These are phyloP conservation scores for Lycaon pictus DNA, from an alignment of 2,113 vertebrate genomes.

Conservation along the genomic window DNA sequence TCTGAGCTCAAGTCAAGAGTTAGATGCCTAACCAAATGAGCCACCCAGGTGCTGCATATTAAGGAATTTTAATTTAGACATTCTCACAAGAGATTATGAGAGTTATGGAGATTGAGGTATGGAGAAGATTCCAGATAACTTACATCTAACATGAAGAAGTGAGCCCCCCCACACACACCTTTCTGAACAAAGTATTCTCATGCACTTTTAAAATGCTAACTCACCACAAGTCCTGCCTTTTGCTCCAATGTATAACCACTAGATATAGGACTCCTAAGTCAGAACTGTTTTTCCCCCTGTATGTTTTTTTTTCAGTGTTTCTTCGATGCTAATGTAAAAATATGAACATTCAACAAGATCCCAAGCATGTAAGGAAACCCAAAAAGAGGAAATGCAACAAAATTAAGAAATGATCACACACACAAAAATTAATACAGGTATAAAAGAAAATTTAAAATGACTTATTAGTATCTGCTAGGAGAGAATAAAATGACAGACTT, in stretches of 20 bases:
- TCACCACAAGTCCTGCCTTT: background rate
- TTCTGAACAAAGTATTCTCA: background rate
- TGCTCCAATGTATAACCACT: background rate
- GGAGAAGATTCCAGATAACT: background rate
- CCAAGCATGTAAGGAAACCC: background rate
- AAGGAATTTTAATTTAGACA: background rate
- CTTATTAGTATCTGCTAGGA: background rate
- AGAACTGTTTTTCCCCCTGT: background rate
- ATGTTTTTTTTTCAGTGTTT: background rate
- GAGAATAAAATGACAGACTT: background rate
- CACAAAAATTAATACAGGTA: background rate
- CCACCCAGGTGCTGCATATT: background rate
- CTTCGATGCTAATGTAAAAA: background rate
- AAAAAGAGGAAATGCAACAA: background rate
- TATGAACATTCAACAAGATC: background rate
- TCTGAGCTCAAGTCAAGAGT: background rate
- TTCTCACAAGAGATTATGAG: background rate
- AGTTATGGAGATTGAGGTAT: background rate
- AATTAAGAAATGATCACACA: background rate
- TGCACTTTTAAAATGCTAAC: background rate
- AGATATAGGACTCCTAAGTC: background rate
- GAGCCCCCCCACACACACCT: background rate
- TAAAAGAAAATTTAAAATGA: background rate
- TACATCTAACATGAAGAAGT: background rate
- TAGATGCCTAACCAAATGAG: background rate